Conservation (phyloP, 2,888 invertebrate genomes). For the Penaeus monodon region DNA sequence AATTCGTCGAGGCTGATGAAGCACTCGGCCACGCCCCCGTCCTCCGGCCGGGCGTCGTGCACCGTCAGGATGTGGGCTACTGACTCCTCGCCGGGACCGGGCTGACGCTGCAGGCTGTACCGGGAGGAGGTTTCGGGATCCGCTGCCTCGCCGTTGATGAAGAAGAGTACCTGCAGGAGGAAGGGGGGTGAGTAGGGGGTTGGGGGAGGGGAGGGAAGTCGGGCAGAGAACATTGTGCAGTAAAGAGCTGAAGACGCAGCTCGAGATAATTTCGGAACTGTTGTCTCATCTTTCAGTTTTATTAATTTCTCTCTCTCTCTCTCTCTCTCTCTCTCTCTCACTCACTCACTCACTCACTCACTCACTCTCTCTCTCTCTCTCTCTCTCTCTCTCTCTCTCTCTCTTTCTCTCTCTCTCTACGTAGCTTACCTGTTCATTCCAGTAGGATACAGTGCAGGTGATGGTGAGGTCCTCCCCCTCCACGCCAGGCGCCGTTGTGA, state of each 20-base stretch:
- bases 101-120: conserved; percentile 3
- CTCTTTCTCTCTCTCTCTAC: neutral
- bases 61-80: conserved; percentile 14
- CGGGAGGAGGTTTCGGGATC: conserved; percentile 12
- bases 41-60: neutral
- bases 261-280: too few relatives aligned
- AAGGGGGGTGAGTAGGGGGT: neutral
- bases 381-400: too few relatives aligned
- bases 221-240: too few relatives aligned
- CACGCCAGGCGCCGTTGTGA: conserved; percentile 31
- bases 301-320: too few relatives aligned
- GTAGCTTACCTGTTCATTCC: conserved; percentile 50
- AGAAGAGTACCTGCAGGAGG: conserved; percentile 37
- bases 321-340: too few relatives aligned
- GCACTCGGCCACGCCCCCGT: conserved; percentile 37
- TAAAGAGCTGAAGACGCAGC: too few relatives aligned
- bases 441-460: conserved; percentile 52
- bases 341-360: too few relatives aligned
- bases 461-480: conserved; percentile 44
- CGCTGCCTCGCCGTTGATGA: conserved; percentile 39
- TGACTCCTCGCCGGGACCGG: neutral
- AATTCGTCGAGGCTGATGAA: conserved; percentile 31
- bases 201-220: too few relatives aligned
- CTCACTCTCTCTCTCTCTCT: too few relatives aligned
- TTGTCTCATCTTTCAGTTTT: too few relatives aligned